Percentiles rank a stretch among this genome's conserved stretches.
These are phyloP conservation scores for Uloborus diversus DNA, from an alignment of 1,140 invertebrate genomes.

Conservation along the genomic window DNA sequence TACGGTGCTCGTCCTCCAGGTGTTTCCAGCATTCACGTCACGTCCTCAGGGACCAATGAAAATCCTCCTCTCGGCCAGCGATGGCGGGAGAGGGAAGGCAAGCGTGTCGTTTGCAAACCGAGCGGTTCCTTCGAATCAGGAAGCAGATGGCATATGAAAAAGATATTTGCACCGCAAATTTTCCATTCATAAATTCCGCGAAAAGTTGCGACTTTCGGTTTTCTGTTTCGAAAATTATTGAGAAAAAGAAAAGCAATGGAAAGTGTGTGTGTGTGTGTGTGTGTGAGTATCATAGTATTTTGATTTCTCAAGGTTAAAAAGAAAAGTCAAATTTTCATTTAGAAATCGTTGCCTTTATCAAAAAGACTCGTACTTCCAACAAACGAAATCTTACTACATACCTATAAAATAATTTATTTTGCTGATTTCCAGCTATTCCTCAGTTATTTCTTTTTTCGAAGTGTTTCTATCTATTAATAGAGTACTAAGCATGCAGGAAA, in stretches of 20 bases:
- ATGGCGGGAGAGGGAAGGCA: constrained; percentile 13
- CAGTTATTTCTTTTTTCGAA: no score
- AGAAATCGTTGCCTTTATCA: no score
- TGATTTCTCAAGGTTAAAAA: no score
- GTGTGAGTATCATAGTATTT: neutral
- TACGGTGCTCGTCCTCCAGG: constrained; percentile 6
- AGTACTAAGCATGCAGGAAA: no score
- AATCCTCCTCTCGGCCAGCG: neutral
- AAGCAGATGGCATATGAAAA: constrained; percentile 41
- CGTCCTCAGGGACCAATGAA: neutral
- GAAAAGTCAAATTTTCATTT: no score
- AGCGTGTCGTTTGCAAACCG: constrained; percentile 36
- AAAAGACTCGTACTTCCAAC: no score
- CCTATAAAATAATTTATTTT: no score
- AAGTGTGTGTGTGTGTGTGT: neutral
- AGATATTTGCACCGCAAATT: constrained; percentile 14
- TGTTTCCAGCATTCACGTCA: constrained; percentile 21
- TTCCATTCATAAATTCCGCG: constrained; percentile 33
- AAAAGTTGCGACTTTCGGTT: constrained; percentile 3
- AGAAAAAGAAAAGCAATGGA: neutral
- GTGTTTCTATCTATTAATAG: no score
- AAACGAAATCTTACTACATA: no score
- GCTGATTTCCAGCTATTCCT: no score
- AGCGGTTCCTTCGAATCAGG: constrained; percentile 48
- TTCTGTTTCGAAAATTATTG: neutral